Evolutionary conservation across 1,140 invertebrate species (phyloP).

Genomic region (Atta cephalotes): DNA sequence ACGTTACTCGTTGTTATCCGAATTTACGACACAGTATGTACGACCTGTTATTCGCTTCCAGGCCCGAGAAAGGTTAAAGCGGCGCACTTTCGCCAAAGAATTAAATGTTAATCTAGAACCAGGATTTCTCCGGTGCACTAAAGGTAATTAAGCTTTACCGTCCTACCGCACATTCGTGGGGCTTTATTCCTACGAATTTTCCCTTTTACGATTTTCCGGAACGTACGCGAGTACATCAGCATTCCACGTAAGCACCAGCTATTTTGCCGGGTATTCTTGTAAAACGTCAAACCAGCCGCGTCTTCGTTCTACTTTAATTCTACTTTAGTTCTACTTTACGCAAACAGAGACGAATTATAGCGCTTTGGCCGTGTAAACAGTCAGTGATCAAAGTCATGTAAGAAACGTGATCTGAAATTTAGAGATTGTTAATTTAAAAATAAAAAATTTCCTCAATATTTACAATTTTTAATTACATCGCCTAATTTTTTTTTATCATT

Average conservation of each 20-base stretch:
- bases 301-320: constrained; percentile 21
- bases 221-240: constrained; percentile 32
- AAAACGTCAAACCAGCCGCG: constrained; percentile 9
- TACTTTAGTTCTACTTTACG: not conserved
- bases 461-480: not conserved
- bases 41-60: constrained; percentile 10
- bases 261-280: constrained; percentile 37
- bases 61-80: constrained; percentile 19
- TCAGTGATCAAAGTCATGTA: not conserved
- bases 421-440: not conserved
- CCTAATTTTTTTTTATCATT: too few species aligned
- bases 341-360: constrained; percentile 27
- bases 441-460: not conserved
- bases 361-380: not conserved
- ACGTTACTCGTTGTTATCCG: constrained; percentile 19
- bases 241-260: constrained; percentile 35
- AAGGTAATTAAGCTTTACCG: constrained; percentile 71
- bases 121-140: constrained; percentile 57
- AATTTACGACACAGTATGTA: constrained; percentile 36
- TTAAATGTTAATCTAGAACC: constrained; percentile 63
- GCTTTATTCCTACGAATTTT: constrained; percentile 54
- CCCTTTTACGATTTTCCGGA: constrained; percentile 57
- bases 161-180: constrained; percentile 42
- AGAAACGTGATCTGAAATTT: not conserved
- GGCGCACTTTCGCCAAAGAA: constrained; percentile 14